phyloP scores from a whole-genome alignment of 2,888 invertebrate genomes.

The Drosophila phalerata region DNA sequence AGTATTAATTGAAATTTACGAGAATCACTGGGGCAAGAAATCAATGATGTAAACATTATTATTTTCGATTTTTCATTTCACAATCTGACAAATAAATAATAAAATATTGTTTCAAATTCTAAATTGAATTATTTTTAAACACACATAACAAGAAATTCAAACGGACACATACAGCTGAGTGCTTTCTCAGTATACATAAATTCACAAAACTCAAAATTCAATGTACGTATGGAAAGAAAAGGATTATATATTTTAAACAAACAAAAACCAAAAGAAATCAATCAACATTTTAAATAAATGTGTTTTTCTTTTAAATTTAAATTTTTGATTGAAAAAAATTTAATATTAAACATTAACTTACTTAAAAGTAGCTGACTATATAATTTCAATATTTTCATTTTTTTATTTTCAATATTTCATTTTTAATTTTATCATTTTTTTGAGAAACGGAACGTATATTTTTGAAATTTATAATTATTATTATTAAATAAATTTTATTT shows the following conservation, averaged over 20 bases:
- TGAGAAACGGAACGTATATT: no score
- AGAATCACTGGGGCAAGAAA: constrained; percentile 36
- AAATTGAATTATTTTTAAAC: constrained; percentile 21
- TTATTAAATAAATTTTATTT: no score
- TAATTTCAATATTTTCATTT: not conserved
- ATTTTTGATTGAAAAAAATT: no score
- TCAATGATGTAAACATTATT: constrained; percentile 37
- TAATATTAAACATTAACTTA: not conserved
- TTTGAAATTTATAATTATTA: no score
- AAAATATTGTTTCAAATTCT: constrained; percentile 8
- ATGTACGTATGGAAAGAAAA: not conserved
- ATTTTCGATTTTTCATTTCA: constrained; percentile 21
- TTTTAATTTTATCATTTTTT: no score
- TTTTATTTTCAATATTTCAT: no score
- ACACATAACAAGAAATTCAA: not conserved
- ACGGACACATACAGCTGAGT: not conserved
- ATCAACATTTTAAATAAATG: no score
- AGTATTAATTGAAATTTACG: constrained; percentile 52
- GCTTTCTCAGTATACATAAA: not conserved
- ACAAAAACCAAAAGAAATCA: not conserved
- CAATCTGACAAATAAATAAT: constrained; percentile 17
- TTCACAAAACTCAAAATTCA: not conserved
- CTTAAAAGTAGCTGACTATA: not conserved
- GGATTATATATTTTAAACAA: not conserved
- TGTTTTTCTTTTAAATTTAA: no score